Evolutionary conservation across 2,113 vertebrate species (phyloP), one percentile per base, ranked within the genome.

Genomic region (Amphiprion ocellaris): DNA sequence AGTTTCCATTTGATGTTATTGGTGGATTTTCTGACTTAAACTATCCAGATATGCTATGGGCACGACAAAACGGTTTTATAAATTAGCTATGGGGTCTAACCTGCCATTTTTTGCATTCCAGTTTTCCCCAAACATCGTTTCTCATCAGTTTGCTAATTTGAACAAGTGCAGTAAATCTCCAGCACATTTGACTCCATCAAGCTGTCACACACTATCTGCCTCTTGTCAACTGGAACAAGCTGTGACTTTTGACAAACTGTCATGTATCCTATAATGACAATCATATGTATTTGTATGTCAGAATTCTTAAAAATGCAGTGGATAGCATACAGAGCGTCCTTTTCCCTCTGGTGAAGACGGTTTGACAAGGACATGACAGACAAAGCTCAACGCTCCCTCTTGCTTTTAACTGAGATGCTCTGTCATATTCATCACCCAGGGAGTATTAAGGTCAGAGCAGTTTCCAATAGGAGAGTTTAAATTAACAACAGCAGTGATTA

Each of bases 251-350:
- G 75, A 85, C n/a, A 50, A 77, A 74, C 58, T 77, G 69, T 67
- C 83, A 81, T 84, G 71, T 84, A 69, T 70, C 49, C 28, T 23
- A 77, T 86, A 49, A 84, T 66, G 50, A 63, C 12, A 2, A 69
- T 30, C 21, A 54, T 65, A 54, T 62, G 12, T 39, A 24, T 73
- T 60, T 54, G 64, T 79, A 17, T 73, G 6, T 60, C 17, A 28
- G 23, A 33, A 26, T 52, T 44, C 3, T n/a, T 50, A 61, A 64
- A 47, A 68, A 4, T 41, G 14, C 49, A 24, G 10, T 60, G 70
- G 24, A 68, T 21, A 37, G 10, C 33, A 30, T 6, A 1, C 17
- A 66, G 54, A 78, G 4, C 16, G 10, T 5, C 30, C 3, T 28
- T 58, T 17, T 65, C 50, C 14, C 5, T 12, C 1, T 68, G 26